phyloP scores from a whole-genome alignment of 2,888 invertebrate species.

The Ashinkailepas kermadecensis region DNA sequence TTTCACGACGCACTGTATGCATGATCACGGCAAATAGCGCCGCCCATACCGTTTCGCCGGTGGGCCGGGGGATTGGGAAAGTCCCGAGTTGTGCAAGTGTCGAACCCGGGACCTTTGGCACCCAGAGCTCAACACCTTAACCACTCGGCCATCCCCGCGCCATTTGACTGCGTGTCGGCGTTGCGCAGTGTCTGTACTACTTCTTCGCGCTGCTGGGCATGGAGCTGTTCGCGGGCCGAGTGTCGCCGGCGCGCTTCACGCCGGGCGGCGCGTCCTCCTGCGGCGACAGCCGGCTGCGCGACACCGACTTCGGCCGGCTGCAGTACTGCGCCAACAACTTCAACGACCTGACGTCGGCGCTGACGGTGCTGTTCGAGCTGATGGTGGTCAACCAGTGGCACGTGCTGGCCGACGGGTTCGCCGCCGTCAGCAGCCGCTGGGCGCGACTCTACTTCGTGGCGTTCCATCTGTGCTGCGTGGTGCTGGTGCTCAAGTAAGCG shows the following conservation, averaged over 20 bases:
- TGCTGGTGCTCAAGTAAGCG: conserved; percentile 44
- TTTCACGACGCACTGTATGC: no score
- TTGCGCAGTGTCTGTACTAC: conserved; percentile 44
- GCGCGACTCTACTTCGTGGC: conserved; percentile 44
- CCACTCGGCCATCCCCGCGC: no score
- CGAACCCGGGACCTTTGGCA: no score
- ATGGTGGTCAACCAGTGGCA: conserved; percentile 50
- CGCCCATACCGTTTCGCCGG: no score
- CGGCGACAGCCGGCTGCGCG: conserved; percentile 40
- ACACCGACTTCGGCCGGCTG: conserved; percentile 40
- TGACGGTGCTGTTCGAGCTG: conserved; percentile 45
- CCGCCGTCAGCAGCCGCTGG: conserved; percentile 40
- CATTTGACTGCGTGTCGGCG: no score
- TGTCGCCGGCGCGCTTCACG: neutral
- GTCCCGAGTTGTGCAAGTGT: no score
- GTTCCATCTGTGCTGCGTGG: conserved; percentile 45
- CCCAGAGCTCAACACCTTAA: no score
- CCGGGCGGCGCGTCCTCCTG: conserved; percentile 35
- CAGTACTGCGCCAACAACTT: conserved; percentile 48
- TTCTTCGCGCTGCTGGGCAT: conserved; percentile 46
- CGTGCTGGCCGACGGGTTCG: conserved; percentile 43
- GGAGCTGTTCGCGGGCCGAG: conserved; percentile 41
- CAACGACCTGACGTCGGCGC: conserved; percentile 43
- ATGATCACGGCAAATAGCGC: no score
- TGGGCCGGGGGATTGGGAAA: no score